These are phyloP conservation scores for Anguilla marmorata DNA, from an alignment of 2,797 vertebrate species.

Conservation along the genomic window DNA sequence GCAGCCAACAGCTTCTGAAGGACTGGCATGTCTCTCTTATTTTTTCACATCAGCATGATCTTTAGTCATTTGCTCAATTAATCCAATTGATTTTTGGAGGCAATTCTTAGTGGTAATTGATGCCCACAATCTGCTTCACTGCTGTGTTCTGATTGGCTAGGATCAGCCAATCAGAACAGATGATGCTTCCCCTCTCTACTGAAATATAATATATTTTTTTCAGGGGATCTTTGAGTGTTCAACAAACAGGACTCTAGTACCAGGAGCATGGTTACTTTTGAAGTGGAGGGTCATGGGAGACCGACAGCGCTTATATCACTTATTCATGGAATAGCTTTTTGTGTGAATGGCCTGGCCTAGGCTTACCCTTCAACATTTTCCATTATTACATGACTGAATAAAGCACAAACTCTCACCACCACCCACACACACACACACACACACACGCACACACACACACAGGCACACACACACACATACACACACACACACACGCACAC, in stretches of 20 bases:
- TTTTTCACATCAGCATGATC: constrained; percentile 59
- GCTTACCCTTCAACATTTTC: constrained; percentile 17
- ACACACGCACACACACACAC: constrained; percentile 21
- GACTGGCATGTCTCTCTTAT: neutral
- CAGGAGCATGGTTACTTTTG: neutral
- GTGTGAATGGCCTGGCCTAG: constrained; percentile 14
- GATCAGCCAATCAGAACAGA: neutral
- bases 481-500: constrained; percentile 16
- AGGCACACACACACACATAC: neutral
- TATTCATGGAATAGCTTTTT: constrained; percentile 22
- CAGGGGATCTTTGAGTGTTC: neutral
- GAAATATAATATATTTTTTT: neutral
- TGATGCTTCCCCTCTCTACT: neutral
- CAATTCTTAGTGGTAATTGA: constrained; percentile 63
- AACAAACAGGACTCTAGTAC: neutral
- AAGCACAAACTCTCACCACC: neutral
- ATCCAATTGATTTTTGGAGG: constrained; percentile 63
- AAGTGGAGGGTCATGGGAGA: constrained; percentile 25
- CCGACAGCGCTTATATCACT: neutral
- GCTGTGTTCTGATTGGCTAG: constrained; percentile 52
- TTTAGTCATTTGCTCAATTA: constrained; percentile 61
- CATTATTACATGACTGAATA: constrained; percentile 4
- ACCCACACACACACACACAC: neutral
- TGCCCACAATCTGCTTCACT: constrained; percentile 53
- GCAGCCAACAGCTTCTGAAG: constrained; percentile 51